A percentile compares a stretch with the other conserved stretches of the same genome.
Evolutionary conservation across 2,113 vertebrate genomes (phyloP).

Genomic region (Malurus cyaneus): DNA sequence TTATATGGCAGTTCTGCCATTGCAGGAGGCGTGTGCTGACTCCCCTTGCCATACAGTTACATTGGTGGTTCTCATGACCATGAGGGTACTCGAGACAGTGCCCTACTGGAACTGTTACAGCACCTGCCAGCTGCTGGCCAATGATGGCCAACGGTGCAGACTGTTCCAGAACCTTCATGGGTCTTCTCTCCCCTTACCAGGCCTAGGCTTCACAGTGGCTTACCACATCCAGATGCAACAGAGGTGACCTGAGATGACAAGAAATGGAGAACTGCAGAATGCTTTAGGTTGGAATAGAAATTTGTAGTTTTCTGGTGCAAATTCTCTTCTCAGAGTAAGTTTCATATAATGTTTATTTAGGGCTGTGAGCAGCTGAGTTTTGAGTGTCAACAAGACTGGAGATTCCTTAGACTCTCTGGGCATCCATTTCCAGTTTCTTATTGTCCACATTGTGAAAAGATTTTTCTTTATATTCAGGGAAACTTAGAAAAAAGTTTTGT

Average conservation of each 20-base stretch:
- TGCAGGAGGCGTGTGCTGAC: too few relatives aligned
- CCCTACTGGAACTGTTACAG: too few relatives aligned
- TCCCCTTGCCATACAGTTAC: too few relatives aligned
- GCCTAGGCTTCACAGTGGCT: too few relatives aligned
- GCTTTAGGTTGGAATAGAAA: background rate
- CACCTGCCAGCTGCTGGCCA: too few relatives aligned
- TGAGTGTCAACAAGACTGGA: background rate
- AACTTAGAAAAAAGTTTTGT: background rate
- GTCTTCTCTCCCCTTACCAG: too few relatives aligned
- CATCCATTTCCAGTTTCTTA: background rate
- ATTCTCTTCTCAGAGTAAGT: background rate
- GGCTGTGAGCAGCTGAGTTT: background rate
- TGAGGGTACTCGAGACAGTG: too few relatives aligned
- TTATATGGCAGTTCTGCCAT: too few relatives aligned
- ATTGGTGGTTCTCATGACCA: too few relatives aligned
- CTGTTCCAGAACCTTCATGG: too few relatives aligned
- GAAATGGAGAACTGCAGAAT: rapidly evolving
- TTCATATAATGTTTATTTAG: background rate
- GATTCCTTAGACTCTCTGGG: background rate
- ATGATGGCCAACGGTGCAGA: too few relatives aligned
- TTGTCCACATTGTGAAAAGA: background rate
- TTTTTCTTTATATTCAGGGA: background rate
- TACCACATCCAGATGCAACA: background rate
- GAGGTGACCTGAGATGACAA: background rate
- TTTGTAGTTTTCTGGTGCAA: background rate